Evolutionary conservation across 2,113 vertebrate species (phyloP), one percentile per base, ranked within the genome.

Genomic region (Pseudorhombus dupliciocellatus): DNA sequence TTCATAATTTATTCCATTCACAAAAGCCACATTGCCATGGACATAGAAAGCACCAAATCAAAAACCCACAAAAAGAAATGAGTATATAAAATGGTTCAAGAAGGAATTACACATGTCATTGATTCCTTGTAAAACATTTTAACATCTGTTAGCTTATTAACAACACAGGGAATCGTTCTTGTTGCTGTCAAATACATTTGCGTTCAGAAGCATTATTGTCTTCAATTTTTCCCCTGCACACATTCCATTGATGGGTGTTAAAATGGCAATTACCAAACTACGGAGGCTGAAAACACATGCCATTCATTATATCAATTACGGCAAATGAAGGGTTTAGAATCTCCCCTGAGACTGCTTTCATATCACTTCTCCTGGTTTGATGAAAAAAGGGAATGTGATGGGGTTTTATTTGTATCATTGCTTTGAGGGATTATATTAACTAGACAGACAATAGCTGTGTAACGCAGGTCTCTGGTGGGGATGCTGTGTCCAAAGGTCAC

Each of bases 221-320:
- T 87, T 91, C 88, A 81, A 84, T 88, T 88, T 87, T 88, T 80
- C 78, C 84, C 83, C 90, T 64, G 83, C 87, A 84, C 91, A 92
- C 84, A 85, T 85, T 90, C 85, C 83, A 92, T 81, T 84, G 86
- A 91, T 88, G 91, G 87, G 85, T 91, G 92, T 90, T 91, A 92
- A 92, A 89, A 90, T 81, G 90, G 90, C 92, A 93, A 93, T 94
- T 94, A 50, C 46, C 20, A 50, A 50, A 50, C 46, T 50, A 84
- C 61, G 83, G 88, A 90, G 86, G 82, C 86, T 83, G 86, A 80
- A 90, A 88, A 84, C 84, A 78, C 71, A 86, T 75, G 87, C 82
- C 79, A 88, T 90, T 93, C 90, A 92, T 94, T 92, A 92, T 85
- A 91, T 90, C 91, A 94, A 94, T 93, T 93, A 94, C 86, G 79